These are phyloP conservation scores for Bagarius yarrelli DNA, from an alignment of 2,113 vertebrate species.

Conservation along the genomic window DNA sequence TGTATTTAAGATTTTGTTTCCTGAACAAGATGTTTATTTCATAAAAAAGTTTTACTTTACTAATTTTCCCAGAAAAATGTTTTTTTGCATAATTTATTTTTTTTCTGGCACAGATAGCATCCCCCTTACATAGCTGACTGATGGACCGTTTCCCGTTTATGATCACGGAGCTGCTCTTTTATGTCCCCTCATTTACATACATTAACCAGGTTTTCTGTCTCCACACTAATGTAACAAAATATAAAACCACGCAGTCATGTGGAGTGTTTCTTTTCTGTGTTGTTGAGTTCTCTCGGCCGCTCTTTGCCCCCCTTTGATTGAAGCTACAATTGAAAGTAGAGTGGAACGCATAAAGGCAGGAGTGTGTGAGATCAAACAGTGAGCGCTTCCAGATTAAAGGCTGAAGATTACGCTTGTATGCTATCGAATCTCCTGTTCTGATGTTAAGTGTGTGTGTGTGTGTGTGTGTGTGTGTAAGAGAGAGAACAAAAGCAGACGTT, in stretches of 20 bases:
- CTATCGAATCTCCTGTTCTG: conserved; percentile 69
- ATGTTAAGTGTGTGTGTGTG: conserved; percentile 70
- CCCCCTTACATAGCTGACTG: background rate
- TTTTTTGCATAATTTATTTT: background rate
- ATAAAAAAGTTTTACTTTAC: background rate
- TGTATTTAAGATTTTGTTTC: background rate
- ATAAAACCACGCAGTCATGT: background rate
- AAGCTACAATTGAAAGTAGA: conserved; percentile 43
- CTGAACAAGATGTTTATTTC: background rate
- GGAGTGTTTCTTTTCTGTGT: background rate
- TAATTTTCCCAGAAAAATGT: background rate
- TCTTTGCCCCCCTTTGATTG: conserved; percentile 40
- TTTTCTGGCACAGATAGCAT: background rate
- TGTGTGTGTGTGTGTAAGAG: conserved; percentile 52
- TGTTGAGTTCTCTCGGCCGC: conserved; percentile 15
- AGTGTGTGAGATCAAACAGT: conserved; percentile 54
- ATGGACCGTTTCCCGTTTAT: background rate
- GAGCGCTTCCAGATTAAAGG: conserved; percentile 56
- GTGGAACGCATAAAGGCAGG: conserved; percentile 37
- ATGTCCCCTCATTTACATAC: background rate
- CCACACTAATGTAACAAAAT: background rate
- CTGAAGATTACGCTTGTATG: conserved; percentile 57
- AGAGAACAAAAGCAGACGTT: conserved; percentile 45
- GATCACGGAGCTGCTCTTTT: background rate
- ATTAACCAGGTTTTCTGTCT: background rate